Percentiles rank a stretch among this genome's conserved stretches.
Conservation (phyloP, 1,140 invertebrate genomes). For the Psix sp. region DNA sequence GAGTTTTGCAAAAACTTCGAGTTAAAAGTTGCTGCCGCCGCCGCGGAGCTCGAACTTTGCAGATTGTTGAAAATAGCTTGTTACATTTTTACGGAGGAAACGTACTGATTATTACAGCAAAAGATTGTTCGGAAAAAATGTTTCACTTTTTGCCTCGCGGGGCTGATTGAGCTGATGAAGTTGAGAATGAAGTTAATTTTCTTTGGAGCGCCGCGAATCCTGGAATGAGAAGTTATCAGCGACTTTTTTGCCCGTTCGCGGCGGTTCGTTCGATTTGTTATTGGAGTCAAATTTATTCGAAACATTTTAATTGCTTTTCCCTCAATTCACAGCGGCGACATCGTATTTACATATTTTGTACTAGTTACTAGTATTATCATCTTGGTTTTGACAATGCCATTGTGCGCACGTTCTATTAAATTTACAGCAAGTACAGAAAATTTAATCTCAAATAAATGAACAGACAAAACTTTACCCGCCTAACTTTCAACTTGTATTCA, state of each 20-base stretch:
- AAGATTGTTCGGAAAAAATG: conserved; percentile 27
- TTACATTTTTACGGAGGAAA: conserved; percentile 41
- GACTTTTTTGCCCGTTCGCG: conserved; percentile 12
- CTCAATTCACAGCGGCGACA: background rate
- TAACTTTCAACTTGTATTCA: too few relatives aligned
- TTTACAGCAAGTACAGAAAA: too few relatives aligned
- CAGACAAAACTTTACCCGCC: too few relatives aligned
- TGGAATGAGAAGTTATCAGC: conserved; percentile 15
- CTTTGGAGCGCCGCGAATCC: conserved; percentile 8
- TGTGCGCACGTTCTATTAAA: too few relatives aligned
- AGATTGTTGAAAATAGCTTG: conserved; percentile 43
- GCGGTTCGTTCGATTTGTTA: background rate
- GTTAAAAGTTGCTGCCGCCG: conserved; percentile 28
- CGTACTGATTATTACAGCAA: conserved; percentile 35
- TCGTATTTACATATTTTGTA: background rate
- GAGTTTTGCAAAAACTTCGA: conserved; percentile 37
- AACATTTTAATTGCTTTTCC: conserved; percentile 2
- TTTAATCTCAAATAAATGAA: too few relatives aligned
- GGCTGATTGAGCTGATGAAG: too few relatives aligned
- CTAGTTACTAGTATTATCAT: background rate
- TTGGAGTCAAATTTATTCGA: background rate
- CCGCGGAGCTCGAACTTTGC: background rate
- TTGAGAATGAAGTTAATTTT: conserved; percentile 30
- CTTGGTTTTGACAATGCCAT: background rate
- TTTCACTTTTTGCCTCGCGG: too few relatives aligned